Evolutionary conservation across 2,113 vertebrate species (phyloP).

Genomic region (Motacilla tschutschensis): DNA sequence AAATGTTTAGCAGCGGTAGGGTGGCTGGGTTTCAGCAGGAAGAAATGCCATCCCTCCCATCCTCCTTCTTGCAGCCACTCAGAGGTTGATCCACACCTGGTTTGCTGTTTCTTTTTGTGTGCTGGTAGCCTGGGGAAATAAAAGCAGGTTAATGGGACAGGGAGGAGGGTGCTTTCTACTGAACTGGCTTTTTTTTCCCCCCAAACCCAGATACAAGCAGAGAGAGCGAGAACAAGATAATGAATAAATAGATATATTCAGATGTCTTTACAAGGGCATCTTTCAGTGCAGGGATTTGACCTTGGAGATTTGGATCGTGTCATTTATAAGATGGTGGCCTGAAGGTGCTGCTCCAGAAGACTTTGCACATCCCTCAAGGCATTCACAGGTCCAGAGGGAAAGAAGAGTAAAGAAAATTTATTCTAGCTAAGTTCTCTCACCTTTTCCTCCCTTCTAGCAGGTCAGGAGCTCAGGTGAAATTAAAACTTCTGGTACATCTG

Average conservation of each 20-base stretch:
- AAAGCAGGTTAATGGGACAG: slow-evolving; percentile 46
- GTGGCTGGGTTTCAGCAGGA: not conserved
- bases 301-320: not conserved
- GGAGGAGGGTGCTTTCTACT: not conserved
- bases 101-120: not conserved
- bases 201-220: not conserved
- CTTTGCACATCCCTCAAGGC: not conserved
- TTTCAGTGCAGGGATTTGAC: not conserved
- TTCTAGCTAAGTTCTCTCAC: not conserved
- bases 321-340: not conserved
- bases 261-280: not conserved
- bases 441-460: not conserved
- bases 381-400: not conserved
- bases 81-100: not conserved
- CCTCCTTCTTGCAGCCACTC: rapidly evolving
- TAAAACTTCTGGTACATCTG: not conserved
- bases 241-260: not conserved
- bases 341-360: not conserved
- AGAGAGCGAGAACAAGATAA: not conserved
- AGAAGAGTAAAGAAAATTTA: not conserved
- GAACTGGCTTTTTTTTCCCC: not conserved
- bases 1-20: not conserved
- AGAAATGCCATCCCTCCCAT: rapidly evolving
- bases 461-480: not conserved
- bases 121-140: slow-evolving; percentile 3